Conservation (phyloP, 2,797 vertebrate genomes). For the Malurus splendens region DNA sequence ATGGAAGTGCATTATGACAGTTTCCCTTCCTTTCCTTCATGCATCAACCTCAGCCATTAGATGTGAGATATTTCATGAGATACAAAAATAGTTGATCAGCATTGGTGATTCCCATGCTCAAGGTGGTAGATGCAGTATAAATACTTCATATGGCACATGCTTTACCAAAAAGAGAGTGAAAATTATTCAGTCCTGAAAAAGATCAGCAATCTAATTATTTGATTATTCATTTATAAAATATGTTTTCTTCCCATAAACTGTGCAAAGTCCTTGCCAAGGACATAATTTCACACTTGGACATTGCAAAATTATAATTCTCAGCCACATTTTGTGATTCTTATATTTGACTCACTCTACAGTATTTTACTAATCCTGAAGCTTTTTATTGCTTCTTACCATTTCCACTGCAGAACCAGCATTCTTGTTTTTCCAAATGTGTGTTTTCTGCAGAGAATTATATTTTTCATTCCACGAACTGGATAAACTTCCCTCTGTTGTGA, state of each 20-base stretch:
- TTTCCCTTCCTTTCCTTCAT: not conserved
- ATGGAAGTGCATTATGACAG: not conserved
- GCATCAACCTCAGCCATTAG: not conserved
- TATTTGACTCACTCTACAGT: not conserved
- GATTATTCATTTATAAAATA: not conserved
- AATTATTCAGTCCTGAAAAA: not conserved
- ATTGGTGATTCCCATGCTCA: not conserved
- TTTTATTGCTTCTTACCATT: constrained; percentile 77
- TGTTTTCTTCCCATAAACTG: not conserved
- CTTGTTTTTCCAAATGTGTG: constrained; percentile 88
- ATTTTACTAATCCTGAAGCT: not conserved
- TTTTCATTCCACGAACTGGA: constrained; percentile 97
- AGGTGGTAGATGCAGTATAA: not conserved
- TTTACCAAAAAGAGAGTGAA: not conserved
- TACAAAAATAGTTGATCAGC: not conserved
- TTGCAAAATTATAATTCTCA: not conserved
- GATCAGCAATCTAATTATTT: not conserved
- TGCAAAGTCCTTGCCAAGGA: not conserved
- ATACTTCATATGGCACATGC: not conserved
- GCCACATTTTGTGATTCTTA: not conserved
- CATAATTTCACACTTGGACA: not conserved
- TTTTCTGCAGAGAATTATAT: constrained; percentile 87
- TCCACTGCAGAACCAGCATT: constrained; percentile 83
- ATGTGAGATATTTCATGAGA: not conserved
- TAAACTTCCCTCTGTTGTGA: constrained; percentile 89